Evolutionary conservation across 2,113 vertebrate genomes (phyloP), one percentile per base, ranked within the genome.

Genomic region (Nycticorax nycticorax): DNA sequence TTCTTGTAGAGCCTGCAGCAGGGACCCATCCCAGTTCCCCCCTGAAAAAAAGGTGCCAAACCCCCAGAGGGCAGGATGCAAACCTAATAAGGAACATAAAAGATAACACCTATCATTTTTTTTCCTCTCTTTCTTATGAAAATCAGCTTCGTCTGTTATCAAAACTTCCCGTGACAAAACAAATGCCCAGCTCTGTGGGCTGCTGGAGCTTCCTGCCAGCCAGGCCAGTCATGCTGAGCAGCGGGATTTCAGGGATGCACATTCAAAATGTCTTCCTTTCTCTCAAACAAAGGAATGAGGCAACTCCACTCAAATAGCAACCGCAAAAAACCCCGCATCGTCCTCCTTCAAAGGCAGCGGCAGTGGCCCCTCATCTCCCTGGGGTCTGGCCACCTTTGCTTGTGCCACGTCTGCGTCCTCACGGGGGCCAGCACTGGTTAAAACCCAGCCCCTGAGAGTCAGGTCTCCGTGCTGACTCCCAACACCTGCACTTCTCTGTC

Each of bases 301-400:
- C 14, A 62, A 55, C 4, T 16, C 57, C n/a, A 69, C 24, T 1
- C 3, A 82, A 45, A 8, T 19, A 67, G n/a, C 30, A 82, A 57
- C 47, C 19, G 33, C 22, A 41, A 78, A 80, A 35, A 35, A 0
- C 0, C 7, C 27, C 53, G 20, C 17, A 8, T 9, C 0, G 0
- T 39, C 23, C 12, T 81, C 11, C 41, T 88, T 80, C 59, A 56
- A 33, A 72, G 28, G 43, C 4, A 26, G 12, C 26, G 30, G 43
- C 12, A 22, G 11, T 18, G 5, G 7, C 10, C 16, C 14, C 15
- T 52, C 4, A 7, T 43, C 6, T 64, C 21, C 17, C 35, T 1
- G 5, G 21, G 8, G 23, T 64, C 60, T 6, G 24, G 27, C 6
- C 37, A 47, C 16, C 27, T 57, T 93, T 68, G 26, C 16, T 59